phyloP scores from a whole-genome alignment of 2,888 invertebrate species.

The Lithosia quadra region DNA sequence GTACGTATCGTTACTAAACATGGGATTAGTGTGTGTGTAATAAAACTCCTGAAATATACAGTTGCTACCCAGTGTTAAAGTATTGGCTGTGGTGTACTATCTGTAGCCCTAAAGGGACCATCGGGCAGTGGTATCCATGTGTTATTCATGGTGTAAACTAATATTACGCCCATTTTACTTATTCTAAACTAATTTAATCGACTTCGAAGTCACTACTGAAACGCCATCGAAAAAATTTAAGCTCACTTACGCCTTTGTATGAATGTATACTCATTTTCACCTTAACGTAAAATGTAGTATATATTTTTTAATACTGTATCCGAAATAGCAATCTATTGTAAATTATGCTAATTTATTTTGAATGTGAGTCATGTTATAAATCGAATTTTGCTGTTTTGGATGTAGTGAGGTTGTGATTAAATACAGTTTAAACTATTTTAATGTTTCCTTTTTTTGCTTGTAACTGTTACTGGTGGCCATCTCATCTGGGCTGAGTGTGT shows the following conservation, averaged over 20 bases:
- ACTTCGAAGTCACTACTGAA: not conserved
- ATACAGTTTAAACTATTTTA: constrained; percentile 59
- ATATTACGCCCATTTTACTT: not conserved
- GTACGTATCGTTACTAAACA: not conserved
- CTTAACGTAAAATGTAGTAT: constrained; percentile 21
- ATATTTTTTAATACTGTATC: constrained; percentile 48
- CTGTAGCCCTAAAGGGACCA: not conserved
- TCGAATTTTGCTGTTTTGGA: constrained; percentile 56
- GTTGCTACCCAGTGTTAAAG: not conserved
- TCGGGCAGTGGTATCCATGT: no score
- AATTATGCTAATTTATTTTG: constrained; percentile 42
- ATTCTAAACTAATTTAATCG: not conserved
- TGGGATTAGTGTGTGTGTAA: constrained; percentile 1
- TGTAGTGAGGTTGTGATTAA: constrained; percentile 64
- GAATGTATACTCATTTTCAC: constrained; percentile 27
- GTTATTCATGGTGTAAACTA: not conserved
- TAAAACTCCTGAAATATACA: not conserved
- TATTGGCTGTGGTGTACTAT: not conserved
- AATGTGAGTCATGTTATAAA: constrained; percentile 43
- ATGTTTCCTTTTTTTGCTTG: constrained; percentile 42
- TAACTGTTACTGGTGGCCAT: constrained; percentile 37
- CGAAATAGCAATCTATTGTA: constrained; percentile 49
- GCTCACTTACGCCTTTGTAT: not conserved
- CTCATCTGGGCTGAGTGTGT: not conserved
- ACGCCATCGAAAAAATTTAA: not conserved